A percentile compares a stretch with the other conserved stretches of the same genome.
phyloP scores from a whole-genome alignment of 2,888 invertebrate genomes.

The Pammene fasciana region DNA sequence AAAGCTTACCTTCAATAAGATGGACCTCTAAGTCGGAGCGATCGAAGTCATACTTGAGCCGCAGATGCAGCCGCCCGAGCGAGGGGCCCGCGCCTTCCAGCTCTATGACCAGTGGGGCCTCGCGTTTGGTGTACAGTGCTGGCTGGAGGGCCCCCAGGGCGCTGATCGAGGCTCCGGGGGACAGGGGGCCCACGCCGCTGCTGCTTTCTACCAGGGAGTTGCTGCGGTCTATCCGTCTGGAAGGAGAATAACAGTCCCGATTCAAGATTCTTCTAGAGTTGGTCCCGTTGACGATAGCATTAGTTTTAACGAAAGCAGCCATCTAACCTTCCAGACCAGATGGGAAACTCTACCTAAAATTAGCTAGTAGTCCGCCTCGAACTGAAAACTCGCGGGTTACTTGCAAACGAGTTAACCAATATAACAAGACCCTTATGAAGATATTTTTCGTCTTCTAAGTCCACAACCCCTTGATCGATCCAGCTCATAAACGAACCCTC shows the following conservation, averaged over 20 bases:
- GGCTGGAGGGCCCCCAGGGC: constrained; percentile 92
- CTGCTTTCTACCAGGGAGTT: constrained; percentile 79
- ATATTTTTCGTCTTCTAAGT: too few species aligned
- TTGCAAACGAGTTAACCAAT: too few species aligned
- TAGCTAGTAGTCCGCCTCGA: too few species aligned
- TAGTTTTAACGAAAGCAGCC: too few species aligned
- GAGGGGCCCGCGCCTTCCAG: constrained; percentile 85
- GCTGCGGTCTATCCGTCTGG: constrained; percentile 80
- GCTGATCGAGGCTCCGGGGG: constrained; percentile 74
- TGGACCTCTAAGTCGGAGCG: constrained; percentile 95
- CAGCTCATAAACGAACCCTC: too few species aligned
- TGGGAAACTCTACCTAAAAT: too few species aligned
- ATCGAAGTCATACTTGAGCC: constrained; percentile 94
- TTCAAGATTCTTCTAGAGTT: too few species aligned
- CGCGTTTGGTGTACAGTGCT: constrained; percentile 91
- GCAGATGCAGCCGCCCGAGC: constrained; percentile 91
- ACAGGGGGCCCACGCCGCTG: constrained; percentile 72
- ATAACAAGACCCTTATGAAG: too few species aligned
- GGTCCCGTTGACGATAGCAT: too few species aligned
- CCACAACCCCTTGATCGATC: too few species aligned
- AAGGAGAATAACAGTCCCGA: constrained; percentile 25
- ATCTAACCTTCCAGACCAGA: too few species aligned
- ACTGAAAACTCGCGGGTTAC: too few species aligned
- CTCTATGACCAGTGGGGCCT: constrained; percentile 90
- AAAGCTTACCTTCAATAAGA: constrained; percentile 91